Percentiles rank a stretch among this genome's conserved stretches.
phyloP scores from a whole-genome alignment of 1,140 invertebrate species.

The Zaprionus kolodkinae region DNA sequence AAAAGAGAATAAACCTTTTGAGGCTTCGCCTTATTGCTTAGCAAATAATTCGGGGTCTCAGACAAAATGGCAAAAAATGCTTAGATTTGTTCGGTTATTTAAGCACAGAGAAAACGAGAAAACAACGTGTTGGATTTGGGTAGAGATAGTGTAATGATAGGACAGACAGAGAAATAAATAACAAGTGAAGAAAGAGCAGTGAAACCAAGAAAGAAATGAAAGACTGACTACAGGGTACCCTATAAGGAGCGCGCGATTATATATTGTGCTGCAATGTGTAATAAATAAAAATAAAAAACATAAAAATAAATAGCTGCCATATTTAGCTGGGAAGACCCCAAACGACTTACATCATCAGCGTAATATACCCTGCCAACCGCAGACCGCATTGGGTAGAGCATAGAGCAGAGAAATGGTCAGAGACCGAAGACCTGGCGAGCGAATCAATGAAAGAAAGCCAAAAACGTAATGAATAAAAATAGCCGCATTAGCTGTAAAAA shows the following conservation, averaged over 20 bases:
- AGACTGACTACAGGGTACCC: not conserved
- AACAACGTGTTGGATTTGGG: constrained; percentile 8
- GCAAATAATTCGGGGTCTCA: constrained; percentile 36
- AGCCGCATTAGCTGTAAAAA: constrained; percentile 82
- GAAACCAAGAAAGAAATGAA: not conserved
- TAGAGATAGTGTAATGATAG: constrained; percentile 37
- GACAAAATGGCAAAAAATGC: constrained; percentile 3
- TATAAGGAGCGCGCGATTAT: not conserved
- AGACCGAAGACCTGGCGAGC: constrained; percentile 16
- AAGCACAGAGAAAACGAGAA: constrained; percentile 25
- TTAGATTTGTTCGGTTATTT: constrained; percentile 30
- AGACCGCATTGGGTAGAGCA: not conserved
- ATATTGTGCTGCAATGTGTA: not conserved
- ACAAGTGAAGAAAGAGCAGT: constrained; percentile 16
- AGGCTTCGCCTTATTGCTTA: not conserved
- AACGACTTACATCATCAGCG: not conserved
- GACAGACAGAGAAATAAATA: not conserved
- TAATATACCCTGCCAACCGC: constrained; percentile 2
- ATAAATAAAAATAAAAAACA: not conserved
- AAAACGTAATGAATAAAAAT: constrained; percentile 83
- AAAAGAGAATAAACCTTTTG: constrained; percentile 22
- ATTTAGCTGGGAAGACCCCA: not conserved
- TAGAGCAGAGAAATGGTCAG: constrained; percentile 20
- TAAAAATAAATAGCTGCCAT: not conserved
- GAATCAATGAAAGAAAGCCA: constrained; percentile 72